Base-by-base conservation (phyloP, 2,797 vertebrate genomes). In the Danio choprae region DNA sequence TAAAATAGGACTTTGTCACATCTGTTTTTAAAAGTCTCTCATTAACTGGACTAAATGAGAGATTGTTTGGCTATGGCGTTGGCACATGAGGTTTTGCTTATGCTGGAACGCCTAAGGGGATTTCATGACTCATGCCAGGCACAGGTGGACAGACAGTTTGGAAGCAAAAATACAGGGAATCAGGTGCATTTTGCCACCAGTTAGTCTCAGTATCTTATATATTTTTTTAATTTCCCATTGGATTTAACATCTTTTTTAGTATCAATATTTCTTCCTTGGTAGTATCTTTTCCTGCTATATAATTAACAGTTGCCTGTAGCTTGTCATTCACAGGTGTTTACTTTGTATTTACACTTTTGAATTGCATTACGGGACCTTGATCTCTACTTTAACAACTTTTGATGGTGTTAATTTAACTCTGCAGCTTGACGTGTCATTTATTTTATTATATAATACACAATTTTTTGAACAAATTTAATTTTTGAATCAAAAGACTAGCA, bases 61-160 rank as follows among this genome's bases (percentile, higher is more conserved):
- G 43, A 20, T 69, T 40, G 20, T 69, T 59, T 59, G 4, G 43
- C 56, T 10, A 40, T 59, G 40, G 16, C 69, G 63, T 71, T 76
- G 77, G 43, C 50, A 69, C 53, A 74, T 68, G 68, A 73, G 55
- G 73, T 79, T 69, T 74, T 79, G 71, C 43, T 50, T 59, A 77
- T 77, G 64, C 53, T 29, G 18, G 67, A 15, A 59, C 46, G 43
- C 64, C 64, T 67, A 51, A 77, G 59, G 81, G 72, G 59, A 20
- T 10, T 15, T 55, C 64, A 74, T 76, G 78, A 74, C 20, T 76
- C 59, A 43, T 75, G 80, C 51, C 69, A 78, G 78, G 56, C 74
- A 62, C 46, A 74, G 73, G 53, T 20, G 44, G 22, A 74, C 20
- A 38, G 68, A 60, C 68, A 40, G 41, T 46, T 56, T 81, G 29